Percentiles rank a stretch among this genome's conserved stretches.
These are phyloP conservation scores for Sceloporus tristichus DNA, from an alignment of 2,113 vertebrate genomes.

Conservation along the genomic window DNA sequence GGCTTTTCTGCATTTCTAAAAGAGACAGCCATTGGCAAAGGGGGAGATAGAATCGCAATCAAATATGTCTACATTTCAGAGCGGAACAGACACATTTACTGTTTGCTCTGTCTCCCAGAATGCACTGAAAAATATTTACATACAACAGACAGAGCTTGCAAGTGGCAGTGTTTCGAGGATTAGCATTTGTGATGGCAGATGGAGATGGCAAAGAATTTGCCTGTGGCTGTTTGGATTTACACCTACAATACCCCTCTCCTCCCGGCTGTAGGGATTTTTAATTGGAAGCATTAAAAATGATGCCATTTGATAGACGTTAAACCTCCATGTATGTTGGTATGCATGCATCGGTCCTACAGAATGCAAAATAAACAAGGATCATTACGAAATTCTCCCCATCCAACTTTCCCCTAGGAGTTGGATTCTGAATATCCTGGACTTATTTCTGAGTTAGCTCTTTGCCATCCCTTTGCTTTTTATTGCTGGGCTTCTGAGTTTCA, in stretches of 20 bases:
- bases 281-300: background rate
- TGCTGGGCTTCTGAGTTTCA: background rate
- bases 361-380: background rate
- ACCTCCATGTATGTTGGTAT: fast-evolving
- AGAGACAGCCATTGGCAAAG: background rate
- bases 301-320: background rate
- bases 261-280: background rate
- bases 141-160: background rate
- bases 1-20: background rate
- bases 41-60: background rate
- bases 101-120: slow-evolving; percentile 34
- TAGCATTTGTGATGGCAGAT: slow-evolving; percentile 45
- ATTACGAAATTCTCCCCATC: background rate
- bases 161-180: background rate
- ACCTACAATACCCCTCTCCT: background rate
- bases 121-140: slow-evolving; percentile 1
- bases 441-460: background rate
- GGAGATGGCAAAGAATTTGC: slow-evolving; percentile 29
- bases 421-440: background rate
- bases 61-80: fast-evolving
- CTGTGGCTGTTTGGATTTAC: background rate
- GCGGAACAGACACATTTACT: background rate
- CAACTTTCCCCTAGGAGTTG: background rate
- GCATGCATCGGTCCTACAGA: background rate
- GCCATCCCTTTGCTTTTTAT: background rate